Evolutionary conservation across 2,888 invertebrate genomes (phyloP), one percentile per base, ranked within the genome.

Genomic region (Lasioglossum lativentre): DNA sequence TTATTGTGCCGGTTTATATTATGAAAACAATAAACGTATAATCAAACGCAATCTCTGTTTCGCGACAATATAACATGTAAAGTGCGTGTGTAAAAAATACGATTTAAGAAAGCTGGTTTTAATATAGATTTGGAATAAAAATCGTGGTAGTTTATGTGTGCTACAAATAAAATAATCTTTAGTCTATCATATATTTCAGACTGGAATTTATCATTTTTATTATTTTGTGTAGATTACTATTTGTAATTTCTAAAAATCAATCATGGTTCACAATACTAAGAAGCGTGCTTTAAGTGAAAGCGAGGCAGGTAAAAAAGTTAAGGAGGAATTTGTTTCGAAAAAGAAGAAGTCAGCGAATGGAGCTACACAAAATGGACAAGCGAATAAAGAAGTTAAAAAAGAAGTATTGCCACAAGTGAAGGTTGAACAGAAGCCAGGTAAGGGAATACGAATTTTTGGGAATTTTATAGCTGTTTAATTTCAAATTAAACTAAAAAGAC

Each of bases 261-360:
- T 70, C 74, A 88, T 88, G 83, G 74, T 40, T 34, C 89, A 86
- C 40, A 91, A 88, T 63, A 75, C 40, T 0, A 91, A 88, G 27
- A 91, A 91, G 5, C 89, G 90, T 19, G 14, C 80, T 0, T 12
- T 42, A 23, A 87, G 82, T 8, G 85, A 86, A 8, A 52, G 52
- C 56, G 79, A 63, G 3, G 10, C 16, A 19, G 23, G 27, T 10
- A 68, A 63, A 40, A 88, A 86, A 23, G 59, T 19, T 6, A n/a
- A 4, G 0, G 38, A 38, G 1, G 66, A 38, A 23, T 4, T 38
- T 47, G 1, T 23, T 1, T 8, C 34, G 0, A 91, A 89, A 16
- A 86, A 78, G 40, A 80, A 81, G 40, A 91, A 86, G 19, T 0
- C 12, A 8, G 81, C 84, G 63, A 66, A 77, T 52, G 74, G 30